Base-by-base conservation (phyloP, 2,797 vertebrate species). In the Propithecus deckenii region DNA sequence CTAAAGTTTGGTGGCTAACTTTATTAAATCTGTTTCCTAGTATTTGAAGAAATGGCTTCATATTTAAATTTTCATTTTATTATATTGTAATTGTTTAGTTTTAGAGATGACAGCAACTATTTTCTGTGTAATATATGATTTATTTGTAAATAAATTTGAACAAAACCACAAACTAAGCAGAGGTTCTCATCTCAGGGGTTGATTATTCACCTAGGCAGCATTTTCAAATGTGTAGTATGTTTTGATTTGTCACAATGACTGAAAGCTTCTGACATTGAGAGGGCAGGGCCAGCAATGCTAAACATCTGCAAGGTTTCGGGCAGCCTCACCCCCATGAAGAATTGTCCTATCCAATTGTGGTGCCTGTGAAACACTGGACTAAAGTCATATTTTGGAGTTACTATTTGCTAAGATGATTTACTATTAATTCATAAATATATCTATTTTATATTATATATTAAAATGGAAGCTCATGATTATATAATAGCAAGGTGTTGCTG, bases 111-210 rank as follows among this genome's bases (percentile, higher is more conserved):
- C 46, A 48, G 32, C 15, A 61, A 20, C 25, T 72, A 17, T 93
- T 86, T 17, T 80, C n/a, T 76, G 23, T 57, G 35, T 17, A 55
- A 9, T 89, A 75, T 78, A 57, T 93, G 48, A 72, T 89, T 95
- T 92, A 93, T 84, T 93, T 94, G 52, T 57, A 83, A 87, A 65
- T 91, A 63, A 81, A 93, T 20, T 84, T 91, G 69, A 95, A 69
- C 50, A 61, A 35, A 91, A 48, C 57, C 23, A 81, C 18, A 94
- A 35, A 50, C 15, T 91, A 91, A 88, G 43, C 38, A 87, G 23
- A 48, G 13, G 5, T 78, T 94, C 46, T 96, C 35, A 96, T 89
- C 38, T 74, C 59, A 74, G 43, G 12, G 57, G 61, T 71, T 72
- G 67, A 76, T 50, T 59, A 43, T 75, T 94, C 46, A 65, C n/a